phyloP scores from a whole-genome alignment of 2,888 invertebrate species.

The Amiota communis region DNA sequence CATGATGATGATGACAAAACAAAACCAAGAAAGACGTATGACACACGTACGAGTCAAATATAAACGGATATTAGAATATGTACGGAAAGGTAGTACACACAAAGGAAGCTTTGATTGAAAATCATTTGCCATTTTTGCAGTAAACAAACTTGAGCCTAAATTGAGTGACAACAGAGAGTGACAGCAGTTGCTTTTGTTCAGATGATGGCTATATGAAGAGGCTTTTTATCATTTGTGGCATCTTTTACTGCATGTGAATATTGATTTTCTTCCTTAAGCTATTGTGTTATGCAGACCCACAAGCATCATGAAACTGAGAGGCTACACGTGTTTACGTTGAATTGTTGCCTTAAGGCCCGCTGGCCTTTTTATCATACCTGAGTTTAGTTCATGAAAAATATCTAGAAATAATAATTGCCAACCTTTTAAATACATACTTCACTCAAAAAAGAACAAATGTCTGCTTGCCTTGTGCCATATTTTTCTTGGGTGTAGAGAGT shows the following conservation, averaged over 20 bases:
- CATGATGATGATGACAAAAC: not conserved
- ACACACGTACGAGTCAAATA: not conserved
- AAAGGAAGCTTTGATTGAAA: not conserved
- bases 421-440: constrained; percentile 41
- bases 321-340: no score
- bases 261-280: not conserved
- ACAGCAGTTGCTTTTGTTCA: no score
- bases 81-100: not conserved
- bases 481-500: no score
- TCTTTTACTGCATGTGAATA: not conserved
- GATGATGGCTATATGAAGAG: no score
- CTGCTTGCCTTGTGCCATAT: no score
- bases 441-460: constrained; percentile 41
- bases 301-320: no score
- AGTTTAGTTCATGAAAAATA: not conserved
- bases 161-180: no score
- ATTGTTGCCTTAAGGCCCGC: no score
- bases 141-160: not conserved
- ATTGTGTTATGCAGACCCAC: no score
- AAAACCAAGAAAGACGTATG: not conserved
- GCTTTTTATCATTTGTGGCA: not conserved
- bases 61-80: constrained; percentile 2
- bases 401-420: constrained; percentile 32
- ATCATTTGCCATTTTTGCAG: constrained; percentile 2
- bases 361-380: no score